Base-by-base conservation (phyloP, 2,888 invertebrate species). In the Dicycla oo region DNA sequence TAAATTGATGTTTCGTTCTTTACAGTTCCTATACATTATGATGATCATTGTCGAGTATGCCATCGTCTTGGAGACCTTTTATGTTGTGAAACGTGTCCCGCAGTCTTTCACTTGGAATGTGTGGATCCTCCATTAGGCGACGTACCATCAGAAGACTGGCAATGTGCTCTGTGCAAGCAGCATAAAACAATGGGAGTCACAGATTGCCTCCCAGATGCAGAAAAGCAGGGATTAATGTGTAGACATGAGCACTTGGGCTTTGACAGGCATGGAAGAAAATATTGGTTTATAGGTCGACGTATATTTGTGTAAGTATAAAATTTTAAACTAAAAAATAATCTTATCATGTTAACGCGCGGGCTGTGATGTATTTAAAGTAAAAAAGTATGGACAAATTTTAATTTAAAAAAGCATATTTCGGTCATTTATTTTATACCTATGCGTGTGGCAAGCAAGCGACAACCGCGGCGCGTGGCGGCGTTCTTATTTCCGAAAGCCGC, bases 1-100 rank as follows among this genome's bases (percentile, higher is more conserved):
- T 26, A 34, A n/a, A 72, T 72, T 18, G 1, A 53, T 40, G n/a
- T 64, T 1, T 79, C n/a, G 64, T 3, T 53, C 11, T 53, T 78
- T 69, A 65, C 93, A 96, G 98, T 97, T 89, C 98, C 98, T 86
- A 98, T 98, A 94, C 98, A 98, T 91, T 98, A 99, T 93, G 99
- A 99, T 93, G 99, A 99, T 93, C 98, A 99, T 92, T 99, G 99
- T 89, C 96, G 99, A 80, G 98, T 98, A 40, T 99, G 99, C 89
- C 99, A 99, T 93, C 97, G 98, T 75, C 95, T 99, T 71, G 99
- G 99, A 40, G 99, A 99, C 93, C 96, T 99, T 64, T 94, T 99
- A 18, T 99, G 99, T 91, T 99, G 99, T 94, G 99, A 99, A 95
- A 99, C 99, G 5, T 99, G 99, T 90, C 99, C 99, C 30, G 99